Evolutionary conservation across 2,797 vertebrate genomes (phyloP), one percentile per base, ranked within the genome.

Genomic region (Natrix natrix): DNA sequence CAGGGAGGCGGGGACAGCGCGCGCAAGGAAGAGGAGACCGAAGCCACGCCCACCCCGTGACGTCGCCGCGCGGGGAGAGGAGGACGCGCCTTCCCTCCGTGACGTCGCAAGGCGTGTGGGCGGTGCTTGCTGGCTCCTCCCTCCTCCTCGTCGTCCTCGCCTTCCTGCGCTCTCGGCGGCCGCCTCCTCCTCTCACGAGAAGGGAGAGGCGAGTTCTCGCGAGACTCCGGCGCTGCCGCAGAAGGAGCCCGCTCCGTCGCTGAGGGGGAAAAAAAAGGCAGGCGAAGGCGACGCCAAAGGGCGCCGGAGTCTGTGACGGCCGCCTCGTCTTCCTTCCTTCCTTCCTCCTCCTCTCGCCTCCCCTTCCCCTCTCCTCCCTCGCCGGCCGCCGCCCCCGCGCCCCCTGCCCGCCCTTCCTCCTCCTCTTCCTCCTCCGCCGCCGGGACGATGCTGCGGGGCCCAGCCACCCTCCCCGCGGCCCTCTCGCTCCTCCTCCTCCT

Each of bases 401-500:
- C 22, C 91, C 91, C 89, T 94, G 94, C 74, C 86, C 61, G 56
- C 90, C 93, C 28, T 88, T 93, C 24, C 66, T 93, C 95, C 91
- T 26, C 11, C 94, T 87, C 57, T 59, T 92, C 91, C 17, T 59
- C 59, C 66, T 94, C 94, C 11, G 1, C 59, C 26, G 26, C 26
- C 28, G 97, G 94, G 94, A 97, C 97, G 92, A 22, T 37, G 69
- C 92, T 32, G 97, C 95, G 94, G 95, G 96, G 95, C 94, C 95
- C 96, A 43, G 94, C 90, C 91, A 94, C 96, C 93, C 96, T 97
- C 5, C 97, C 97, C 93, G 95, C 95, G 88, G 97, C 96, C 87
- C 93, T 97, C 16, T 96, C 96, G 63, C 93, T 97, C 87, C 52
- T 97, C 93, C 92, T 98, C 88, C 52, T 97, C 93, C 92, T 98